Evolutionary conservation across 2,888 invertebrate species (phyloP).

Genomic region (Xanthostigma xanthostigma): DNA sequence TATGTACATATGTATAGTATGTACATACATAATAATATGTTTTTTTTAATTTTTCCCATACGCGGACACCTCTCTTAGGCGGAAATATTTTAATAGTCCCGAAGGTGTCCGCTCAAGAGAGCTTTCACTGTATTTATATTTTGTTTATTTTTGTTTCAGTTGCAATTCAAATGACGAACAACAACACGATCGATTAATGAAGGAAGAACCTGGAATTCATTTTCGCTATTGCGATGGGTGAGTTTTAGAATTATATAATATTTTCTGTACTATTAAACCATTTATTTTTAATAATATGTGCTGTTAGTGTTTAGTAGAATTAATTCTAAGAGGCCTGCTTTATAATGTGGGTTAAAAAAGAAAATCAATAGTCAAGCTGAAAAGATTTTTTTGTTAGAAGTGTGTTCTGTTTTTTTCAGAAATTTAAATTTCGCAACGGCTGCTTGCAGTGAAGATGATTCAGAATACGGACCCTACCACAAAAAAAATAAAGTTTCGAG

Average conservation of each 20-base stretch:
- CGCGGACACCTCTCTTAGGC: no score
- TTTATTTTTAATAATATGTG: no score
- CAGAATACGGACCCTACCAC: constrained; percentile 48
- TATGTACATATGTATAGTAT: no score
- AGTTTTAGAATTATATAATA: constrained; percentile 13
- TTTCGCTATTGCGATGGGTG: constrained; percentile 28
- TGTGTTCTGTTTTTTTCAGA: constrained; percentile 24
- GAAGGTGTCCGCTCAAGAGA: no score
- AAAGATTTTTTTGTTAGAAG: constrained; percentile 1
- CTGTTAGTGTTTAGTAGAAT: no score
- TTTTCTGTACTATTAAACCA: no score
- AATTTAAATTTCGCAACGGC: constrained; percentile 51
- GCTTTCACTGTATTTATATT: not conserved
- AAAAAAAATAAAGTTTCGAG: constrained; percentile 61
- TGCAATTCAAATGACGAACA: constrained; percentile 38
- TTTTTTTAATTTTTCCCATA: no score
- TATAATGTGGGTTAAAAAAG: no score
- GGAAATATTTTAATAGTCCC: no score
- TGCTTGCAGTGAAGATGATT: constrained; percentile 55
- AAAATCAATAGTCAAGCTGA: no score
- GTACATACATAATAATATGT: no score
- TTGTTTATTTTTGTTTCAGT: constrained; percentile 25
- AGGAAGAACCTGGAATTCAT: constrained; percentile 24
- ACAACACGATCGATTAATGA: constrained; percentile 25
- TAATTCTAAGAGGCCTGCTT: no score